phyloP scores from a whole-genome alignment of 2,113 vertebrate species.

The Saguinus midas region DNA sequence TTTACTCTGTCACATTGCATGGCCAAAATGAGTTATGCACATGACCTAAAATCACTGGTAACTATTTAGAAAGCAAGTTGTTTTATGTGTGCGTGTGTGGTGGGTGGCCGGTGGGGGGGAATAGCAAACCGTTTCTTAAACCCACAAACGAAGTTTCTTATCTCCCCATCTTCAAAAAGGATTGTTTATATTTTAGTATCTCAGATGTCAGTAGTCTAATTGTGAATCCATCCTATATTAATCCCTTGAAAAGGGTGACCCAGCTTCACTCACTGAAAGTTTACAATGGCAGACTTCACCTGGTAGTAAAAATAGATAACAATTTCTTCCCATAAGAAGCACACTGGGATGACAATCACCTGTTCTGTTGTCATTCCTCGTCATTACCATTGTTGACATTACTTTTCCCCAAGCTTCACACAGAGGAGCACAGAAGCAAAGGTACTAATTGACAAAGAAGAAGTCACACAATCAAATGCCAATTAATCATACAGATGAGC shows the following conservation, averaged over 20 bases:
- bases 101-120: not conserved
- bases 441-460: slow-evolving; percentile 80
- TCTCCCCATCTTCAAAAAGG: slow-evolving; percentile 26
- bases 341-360: slow-evolving; percentile 80
- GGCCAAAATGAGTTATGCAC: slow-evolving; percentile 31
- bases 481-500: slow-evolving; percentile 85
- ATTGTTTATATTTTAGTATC: slow-evolving; percentile 71
- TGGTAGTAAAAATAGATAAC: slow-evolving; percentile 75
- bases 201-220: slow-evolving; percentile 63
- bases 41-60: slow-evolving; percentile 72
- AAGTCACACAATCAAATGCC: slow-evolving; percentile 83
- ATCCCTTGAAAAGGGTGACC: slow-evolving; percentile 75
- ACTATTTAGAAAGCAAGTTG: slow-evolving; percentile 65
- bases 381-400: slow-evolving; percentile 78
- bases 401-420: slow-evolving; percentile 57
- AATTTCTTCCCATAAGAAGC: slow-evolving; percentile 79
- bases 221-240: slow-evolving; percentile 64
- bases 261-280: slow-evolving; percentile 72
- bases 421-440: slow-evolving; percentile 72
- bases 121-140: slow-evolving; percentile 68
- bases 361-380: slow-evolving; percentile 79
- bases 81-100: not conserved
- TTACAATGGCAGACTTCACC: slow-evolving; percentile 80
- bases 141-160: slow-evolving; percentile 77
- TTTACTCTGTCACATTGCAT: slow-evolving; percentile 25